phyloP scores from a whole-genome alignment of 2,888 invertebrate species.

The Napeogenes sylphis region DNA sequence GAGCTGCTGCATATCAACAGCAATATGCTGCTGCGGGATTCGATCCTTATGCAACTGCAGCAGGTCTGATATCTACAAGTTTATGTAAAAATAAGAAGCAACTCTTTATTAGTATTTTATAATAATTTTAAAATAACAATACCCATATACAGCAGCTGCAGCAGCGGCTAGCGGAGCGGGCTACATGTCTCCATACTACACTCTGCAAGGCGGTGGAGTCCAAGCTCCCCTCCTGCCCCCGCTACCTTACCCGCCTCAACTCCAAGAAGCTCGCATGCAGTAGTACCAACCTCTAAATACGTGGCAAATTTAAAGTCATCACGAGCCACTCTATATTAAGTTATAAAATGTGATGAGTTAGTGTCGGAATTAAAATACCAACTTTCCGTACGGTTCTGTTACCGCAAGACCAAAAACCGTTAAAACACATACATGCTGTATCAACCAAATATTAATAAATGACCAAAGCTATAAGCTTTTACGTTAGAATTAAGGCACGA shows the following conservation, averaged over 20 bases:
- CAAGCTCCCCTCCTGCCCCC: conserved; percentile 81
- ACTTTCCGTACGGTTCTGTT: conserved; percentile 30
- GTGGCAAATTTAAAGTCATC: conserved; percentile 26
- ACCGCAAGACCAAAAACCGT: conserved; percentile 58
- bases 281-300: conserved; percentile 51
- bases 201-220: conserved; percentile 80
- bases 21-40: conserved; percentile 86
- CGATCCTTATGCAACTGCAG: conserved; percentile 85
- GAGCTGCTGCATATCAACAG: conserved; percentile 83
- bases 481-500: conserved; percentile 38
- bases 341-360: conserved; percentile 22
- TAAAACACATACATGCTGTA: conserved; percentile 42
- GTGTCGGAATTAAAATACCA: conserved; percentile 10
- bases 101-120: background rate
- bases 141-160: conserved; percentile 50
- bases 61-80: conserved; percentile 69
- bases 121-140: background rate
- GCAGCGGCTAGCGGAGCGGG: conserved; percentile 80
- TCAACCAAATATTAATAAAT: conserved; percentile 62
- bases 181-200: conserved; percentile 85
- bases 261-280: conserved; percentile 88
- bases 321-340: conserved; percentile 29
- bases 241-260: conserved; percentile 80
- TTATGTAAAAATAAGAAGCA: background rate
- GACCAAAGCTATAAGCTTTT: conserved; percentile 75